phyloP scores from a whole-genome alignment of 2,888 invertebrate species.

The Urechis unicinctus region DNA sequence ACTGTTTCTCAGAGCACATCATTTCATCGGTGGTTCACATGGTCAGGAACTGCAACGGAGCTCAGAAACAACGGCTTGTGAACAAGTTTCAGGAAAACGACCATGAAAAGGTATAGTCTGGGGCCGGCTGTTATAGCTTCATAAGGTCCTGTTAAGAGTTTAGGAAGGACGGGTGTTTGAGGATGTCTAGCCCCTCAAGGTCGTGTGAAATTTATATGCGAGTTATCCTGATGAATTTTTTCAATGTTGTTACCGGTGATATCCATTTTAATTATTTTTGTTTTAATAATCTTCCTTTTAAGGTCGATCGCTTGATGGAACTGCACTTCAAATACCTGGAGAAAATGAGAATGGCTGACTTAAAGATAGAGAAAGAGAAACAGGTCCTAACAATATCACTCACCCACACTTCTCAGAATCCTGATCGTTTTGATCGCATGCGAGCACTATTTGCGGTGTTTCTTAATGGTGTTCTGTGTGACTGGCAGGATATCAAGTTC shows the following conservation, averaged over 20 bases:
- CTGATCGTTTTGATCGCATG: too few species aligned
- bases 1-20: slow-evolving; percentile 63
- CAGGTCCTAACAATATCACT: slow-evolving; percentile 27
- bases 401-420: too few species aligned
- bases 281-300: slow-evolving; percentile 5
- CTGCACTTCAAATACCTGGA: slow-evolving; percentile 94
- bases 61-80: slow-evolving; percentile 81
- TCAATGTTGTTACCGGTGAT: too few species aligned
- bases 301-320: slow-evolving; percentile 88
- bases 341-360: slow-evolving; percentile 79
- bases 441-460: too few species aligned
- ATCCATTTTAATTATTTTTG: too few species aligned
- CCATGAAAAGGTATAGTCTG: slow-evolving; percentile 83
- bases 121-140: too few species aligned
- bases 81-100: slow-evolving; percentile 97
- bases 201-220: too few species aligned
- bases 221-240: too few species aligned
- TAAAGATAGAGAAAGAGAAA: slow-evolving; percentile 61
- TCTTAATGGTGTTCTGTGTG: too few species aligned
- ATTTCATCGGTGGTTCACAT: slow-evolving; percentile 83
- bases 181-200: too few species aligned
- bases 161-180: too few species aligned
- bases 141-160: too few species aligned
- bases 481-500: slow-evolving; percentile 35
- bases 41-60: slow-evolving; percentile 83